Base-by-base conservation (phyloP, 2,113 vertebrate genomes). In the Grammomys dolichurus region DNA sequence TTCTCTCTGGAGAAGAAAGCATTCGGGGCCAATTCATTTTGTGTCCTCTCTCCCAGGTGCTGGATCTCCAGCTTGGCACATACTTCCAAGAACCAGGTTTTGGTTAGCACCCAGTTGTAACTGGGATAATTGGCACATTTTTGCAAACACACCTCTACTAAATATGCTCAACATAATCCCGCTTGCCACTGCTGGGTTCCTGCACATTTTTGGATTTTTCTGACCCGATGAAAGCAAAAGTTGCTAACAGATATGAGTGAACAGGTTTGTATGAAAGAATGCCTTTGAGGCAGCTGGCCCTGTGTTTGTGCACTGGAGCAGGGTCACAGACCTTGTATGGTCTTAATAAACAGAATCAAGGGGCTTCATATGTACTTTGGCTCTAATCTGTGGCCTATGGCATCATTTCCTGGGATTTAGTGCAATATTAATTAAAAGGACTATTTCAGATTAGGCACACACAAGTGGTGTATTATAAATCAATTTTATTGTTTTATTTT, bases 391-490 rank as follows among this genome's bases (percentile, higher is more conserved):
- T 98, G 98, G 97, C 98, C 98, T 98, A 98, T 98, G 98, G 97
- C 98, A 98, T 98, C 97, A 98, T 99, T 99, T 98, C 98, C 98
- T 98, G 98, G 95, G 97, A 95, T 98, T 98, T 98, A 98, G 97
- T 96, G 91, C 73, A 97, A 98, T 98, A 98, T 98, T 98, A 98
- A 98, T 98, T 98, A 98, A 98, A 95, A 97, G 80, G 87, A 63
- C 92, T 98, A 97, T 95, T 98, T 81, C 96, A 98, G 98, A 98
- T 98, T 97, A 98, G 46, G 95, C 88, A 90, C 86, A 97, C 95
- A 98, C 96, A 96, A 97, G 88, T 95, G 97, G 76, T 89, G 19
- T 73, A 54, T 90, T 92, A 65, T 87, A 96, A 96, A 97, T 91
- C 48, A 94, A 86, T 94, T 97, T 97, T 98, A 89, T 96, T 93